Evolutionary conservation across 2,797 vertebrate species (phyloP).

Genomic region (Hypotaenidia okinawae): DNA sequence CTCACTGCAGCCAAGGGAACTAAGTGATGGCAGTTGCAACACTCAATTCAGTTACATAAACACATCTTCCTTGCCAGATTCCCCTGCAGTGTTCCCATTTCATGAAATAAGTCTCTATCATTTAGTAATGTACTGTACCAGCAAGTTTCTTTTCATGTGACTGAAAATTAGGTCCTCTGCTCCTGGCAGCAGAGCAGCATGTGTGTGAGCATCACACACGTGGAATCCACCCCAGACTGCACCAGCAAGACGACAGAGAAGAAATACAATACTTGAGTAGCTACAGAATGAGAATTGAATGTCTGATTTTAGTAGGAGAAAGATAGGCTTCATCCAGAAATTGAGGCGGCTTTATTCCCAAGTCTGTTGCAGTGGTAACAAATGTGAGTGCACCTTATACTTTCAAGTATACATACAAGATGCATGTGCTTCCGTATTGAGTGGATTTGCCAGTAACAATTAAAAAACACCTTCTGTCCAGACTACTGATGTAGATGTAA

Average conservation of each 20-base stretch:
- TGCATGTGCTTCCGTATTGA: neutral
- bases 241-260: neutral
- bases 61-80: conserved; percentile 66
- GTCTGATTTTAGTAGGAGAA: neutral
- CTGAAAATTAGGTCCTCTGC: conserved; percentile 34
- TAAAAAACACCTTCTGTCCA: neutral
- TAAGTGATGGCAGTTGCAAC: conserved; percentile 69
- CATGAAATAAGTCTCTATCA: conserved; percentile 54
- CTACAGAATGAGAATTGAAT: neutral
- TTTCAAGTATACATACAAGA: neutral
- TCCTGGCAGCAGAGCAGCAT: conserved; percentile 34
- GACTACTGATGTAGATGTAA: neutral
- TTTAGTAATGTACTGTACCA: conserved; percentile 56
- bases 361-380: neutral
- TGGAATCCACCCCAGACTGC: conserved; percentile 17
- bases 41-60: conserved; percentile 68
- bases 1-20: conserved; percentile 63
- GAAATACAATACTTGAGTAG: neutral
- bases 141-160: conserved; percentile 55
- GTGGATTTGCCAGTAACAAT: neutral
- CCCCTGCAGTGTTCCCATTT: conserved; percentile 61
- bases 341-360: neutral
- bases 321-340: neutral
- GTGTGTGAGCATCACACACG: conserved; percentile 18
- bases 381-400: rapidly evolving